phyloP scores from a whole-genome alignment of 2,888 invertebrate species.

The Aphidius colemani region DNA sequence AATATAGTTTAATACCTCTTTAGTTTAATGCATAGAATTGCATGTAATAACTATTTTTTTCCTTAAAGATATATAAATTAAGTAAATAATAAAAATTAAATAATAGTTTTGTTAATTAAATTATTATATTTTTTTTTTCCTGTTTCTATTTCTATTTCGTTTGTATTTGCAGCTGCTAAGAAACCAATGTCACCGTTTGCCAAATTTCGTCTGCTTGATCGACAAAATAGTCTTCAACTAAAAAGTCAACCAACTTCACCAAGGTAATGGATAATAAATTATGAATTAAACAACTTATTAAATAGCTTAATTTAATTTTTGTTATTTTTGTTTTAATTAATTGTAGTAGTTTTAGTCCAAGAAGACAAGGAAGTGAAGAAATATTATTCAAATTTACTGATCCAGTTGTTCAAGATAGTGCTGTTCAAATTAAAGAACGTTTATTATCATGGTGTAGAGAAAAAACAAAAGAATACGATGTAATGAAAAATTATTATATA shows the following conservation, averaged over 20 bases:
- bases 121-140: conserved; percentile 26
- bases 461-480: conserved; percentile 97
- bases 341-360: conserved; percentile 68
- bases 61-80: no score
- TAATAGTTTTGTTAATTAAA: no score
- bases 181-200: conserved; percentile 85
- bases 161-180: conserved; percentile 50
- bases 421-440: conserved; percentile 94
- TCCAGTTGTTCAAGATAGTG: conserved; percentile 87
- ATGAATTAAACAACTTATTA: not conserved
- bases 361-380: conserved; percentile 58
- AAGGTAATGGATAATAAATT: conserved; percentile 67
- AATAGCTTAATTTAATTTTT: conserved; percentile 3
- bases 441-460: conserved; percentile 96
- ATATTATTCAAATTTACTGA: conserved; percentile 91
- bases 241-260: conserved; percentile 62
- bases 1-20: no score
- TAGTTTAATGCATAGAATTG: not conserved
- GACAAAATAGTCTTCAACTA: conserved; percentile 75
- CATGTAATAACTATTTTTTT: not conserved
- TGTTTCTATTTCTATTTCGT: not conserved
- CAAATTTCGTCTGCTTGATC: conserved; percentile 90
- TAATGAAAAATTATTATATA: conserved; percentile 58
- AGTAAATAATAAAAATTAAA: no score
- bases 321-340: conserved; percentile 9